phyloP scores from a whole-genome alignment of 2,888 invertebrate genomes.

The Heliconius aoede region DNA sequence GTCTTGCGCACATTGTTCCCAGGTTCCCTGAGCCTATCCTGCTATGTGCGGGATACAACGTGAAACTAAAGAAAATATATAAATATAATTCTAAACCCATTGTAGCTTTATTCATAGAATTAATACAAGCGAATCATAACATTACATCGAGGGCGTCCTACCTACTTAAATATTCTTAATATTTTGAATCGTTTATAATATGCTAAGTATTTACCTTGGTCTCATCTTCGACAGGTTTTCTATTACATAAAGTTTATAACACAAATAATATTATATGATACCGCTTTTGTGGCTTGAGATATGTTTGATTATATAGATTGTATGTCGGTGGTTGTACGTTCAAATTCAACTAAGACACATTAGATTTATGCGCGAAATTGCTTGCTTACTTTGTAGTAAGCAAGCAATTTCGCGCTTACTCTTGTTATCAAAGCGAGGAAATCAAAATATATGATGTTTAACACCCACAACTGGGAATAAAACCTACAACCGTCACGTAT shows the following conservation, averaged over 20 bases:
- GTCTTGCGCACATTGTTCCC: background rate
- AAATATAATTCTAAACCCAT: too few species aligned
- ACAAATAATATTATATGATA: background rate
- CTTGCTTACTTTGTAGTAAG: too few species aligned
- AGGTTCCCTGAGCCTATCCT: background rate
- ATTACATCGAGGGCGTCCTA: background rate
- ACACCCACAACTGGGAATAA: too few species aligned
- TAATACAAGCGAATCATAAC: background rate
- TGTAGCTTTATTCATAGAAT: too few species aligned
- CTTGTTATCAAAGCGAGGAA: too few species aligned
- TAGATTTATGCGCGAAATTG: too few species aligned
- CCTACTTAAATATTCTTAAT: slow-evolving; percentile 1
- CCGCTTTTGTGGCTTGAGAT: background rate
- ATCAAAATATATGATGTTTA: too few species aligned
- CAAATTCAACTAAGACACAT: too few species aligned
- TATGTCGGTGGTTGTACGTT: too few species aligned
- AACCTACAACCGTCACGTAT: too few species aligned
- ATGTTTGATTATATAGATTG: background rate
- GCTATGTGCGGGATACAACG: background rate
- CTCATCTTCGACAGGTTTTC: slow-evolving; percentile 23
- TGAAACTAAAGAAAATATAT: too few species aligned
- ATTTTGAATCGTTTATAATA: background rate
- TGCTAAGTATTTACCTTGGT: slow-evolving; percentile 23
- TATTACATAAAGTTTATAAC: slow-evolving; percentile 1
- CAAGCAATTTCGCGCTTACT: too few species aligned